Evolutionary conservation across 2,113 vertebrate genomes (phyloP).

Genomic region (Chrysemys picta): DNA sequence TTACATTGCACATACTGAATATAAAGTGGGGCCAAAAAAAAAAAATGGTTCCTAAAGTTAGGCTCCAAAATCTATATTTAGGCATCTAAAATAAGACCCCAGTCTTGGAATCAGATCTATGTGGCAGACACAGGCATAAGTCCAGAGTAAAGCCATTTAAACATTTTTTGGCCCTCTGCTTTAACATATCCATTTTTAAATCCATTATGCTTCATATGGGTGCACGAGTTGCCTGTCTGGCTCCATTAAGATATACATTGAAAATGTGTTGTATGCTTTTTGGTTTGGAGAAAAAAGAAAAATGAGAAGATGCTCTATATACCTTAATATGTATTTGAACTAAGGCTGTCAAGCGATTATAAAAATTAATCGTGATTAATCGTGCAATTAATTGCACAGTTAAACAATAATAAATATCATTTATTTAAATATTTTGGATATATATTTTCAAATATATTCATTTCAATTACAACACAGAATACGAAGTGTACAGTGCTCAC

Average conservation of each 20-base stretch:
- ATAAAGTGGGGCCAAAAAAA: fast-evolving
- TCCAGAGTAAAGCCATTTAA: fast-evolving
- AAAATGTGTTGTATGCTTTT: background rate
- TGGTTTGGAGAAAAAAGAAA: background rate
- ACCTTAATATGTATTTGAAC: background rate
- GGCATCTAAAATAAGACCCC: background rate
- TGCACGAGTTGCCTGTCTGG: background rate
- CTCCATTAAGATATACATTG: fast-evolving
- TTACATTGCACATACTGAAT: background rate
- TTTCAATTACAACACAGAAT: no score
- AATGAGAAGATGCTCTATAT: background rate
- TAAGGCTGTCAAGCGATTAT: no score
- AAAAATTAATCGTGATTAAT: no score
- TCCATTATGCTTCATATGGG: fast-evolving
- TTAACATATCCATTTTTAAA: background rate
- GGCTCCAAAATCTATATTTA: background rate
- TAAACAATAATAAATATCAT: no score
- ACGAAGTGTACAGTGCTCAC: no score
- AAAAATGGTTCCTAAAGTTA: background rate
- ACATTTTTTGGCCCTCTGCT: background rate
- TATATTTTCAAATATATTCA: no score
- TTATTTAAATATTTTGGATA: no score
- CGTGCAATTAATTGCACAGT: no score
- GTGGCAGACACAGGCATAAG: background rate
- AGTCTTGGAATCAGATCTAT: background rate